Evolutionary conservation across 53 echinoderm and acorn worm genomes (phyloP), one percentile per base, ranked within the genome.

Genomic region (Crossaster papposus): DNA sequence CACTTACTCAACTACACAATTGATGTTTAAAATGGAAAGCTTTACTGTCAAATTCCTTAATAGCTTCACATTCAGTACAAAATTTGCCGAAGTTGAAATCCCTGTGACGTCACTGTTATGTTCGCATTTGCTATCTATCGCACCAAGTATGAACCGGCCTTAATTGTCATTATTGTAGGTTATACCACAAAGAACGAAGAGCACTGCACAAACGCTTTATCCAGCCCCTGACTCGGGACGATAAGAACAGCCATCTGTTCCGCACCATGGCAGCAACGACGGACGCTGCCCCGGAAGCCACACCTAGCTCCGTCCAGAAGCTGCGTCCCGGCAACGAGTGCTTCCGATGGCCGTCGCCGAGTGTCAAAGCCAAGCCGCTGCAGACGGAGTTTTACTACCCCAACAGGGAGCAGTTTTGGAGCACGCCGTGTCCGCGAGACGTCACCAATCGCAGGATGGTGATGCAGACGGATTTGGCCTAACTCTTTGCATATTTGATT

Each of bases 371-470:
- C 50, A 92, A 96, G 52, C 92, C 93, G 0, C 63, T 96, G 31
- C 92, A 88, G 58, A 96, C 99, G 17, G 99, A 98, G 72, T 98
- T 94, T 63, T 98, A 96, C 80, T 98, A 94, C 82, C 99, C 99
- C 0, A 92, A 98, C 82, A 71, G 99, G 55, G 99, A 98, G 89
- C 89, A 94, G 89, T 96, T 90, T 65, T 94, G 94, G 94, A 83
- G 89, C 54, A 88, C 95, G 1, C 44, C 95, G 1, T 95, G 95
- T 62, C 70, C 62, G 23, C 82, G 93, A 38, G 95, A 93, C 34
- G 92, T 85, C 24, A 90, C 95, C 35, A 95, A 95, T 50, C 89
- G 89, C 24, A 88, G 77, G 26, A 70, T 83, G 68, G 68, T 81
- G 29, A 24, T 80, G 70, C 81, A 89, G 51, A 89, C 52, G 0